Conservation (phyloP, 2,797 vertebrate genomes). For the Pampus argenteus region DNA sequence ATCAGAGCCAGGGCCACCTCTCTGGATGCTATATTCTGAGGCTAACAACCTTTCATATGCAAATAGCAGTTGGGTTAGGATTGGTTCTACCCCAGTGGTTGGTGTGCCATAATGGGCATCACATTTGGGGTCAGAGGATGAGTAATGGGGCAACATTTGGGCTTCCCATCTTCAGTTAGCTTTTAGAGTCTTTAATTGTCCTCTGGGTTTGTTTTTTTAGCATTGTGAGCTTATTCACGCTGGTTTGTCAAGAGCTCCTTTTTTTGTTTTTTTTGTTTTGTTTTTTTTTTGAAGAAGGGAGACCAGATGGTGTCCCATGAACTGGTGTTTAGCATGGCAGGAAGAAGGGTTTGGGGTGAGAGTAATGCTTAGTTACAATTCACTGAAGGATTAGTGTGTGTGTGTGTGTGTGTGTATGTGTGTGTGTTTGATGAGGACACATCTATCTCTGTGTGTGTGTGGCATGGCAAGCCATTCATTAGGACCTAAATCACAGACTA, state of each 20-base stretch:
- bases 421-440: constrained; percentile 42
- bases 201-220: constrained; percentile 39
- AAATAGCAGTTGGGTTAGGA: constrained; percentile 78
- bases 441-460: constrained; percentile 81
- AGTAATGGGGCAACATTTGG: constrained; percentile 83
- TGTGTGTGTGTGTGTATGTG: constrained; percentile 26
- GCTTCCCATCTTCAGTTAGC: constrained; percentile 69
- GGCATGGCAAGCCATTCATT: constrained; percentile 90
- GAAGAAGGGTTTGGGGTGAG: constrained; percentile 79
- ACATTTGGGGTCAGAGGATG: constrained; percentile 82
- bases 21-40: constrained; percentile 79
- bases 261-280: neutral
- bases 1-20: constrained; percentile 82
- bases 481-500: constrained; percentile 91
- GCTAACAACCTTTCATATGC: constrained; percentile 87
- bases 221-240: constrained; percentile 57
- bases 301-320: constrained; percentile 88
- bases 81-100: constrained; percentile 80
- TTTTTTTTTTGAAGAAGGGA: constrained; percentile 50
- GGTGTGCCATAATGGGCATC: constrained; percentile 71
- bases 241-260: constrained; percentile 59
- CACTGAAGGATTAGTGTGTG: constrained; percentile 81
- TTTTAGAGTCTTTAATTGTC: constrained; percentile 62
- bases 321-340: constrained; percentile 82
- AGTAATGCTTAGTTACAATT: constrained; percentile 83